Evolutionary conservation across 2,113 vertebrate genomes (phyloP).

Genomic region (Calcarius ornatus): DNA sequence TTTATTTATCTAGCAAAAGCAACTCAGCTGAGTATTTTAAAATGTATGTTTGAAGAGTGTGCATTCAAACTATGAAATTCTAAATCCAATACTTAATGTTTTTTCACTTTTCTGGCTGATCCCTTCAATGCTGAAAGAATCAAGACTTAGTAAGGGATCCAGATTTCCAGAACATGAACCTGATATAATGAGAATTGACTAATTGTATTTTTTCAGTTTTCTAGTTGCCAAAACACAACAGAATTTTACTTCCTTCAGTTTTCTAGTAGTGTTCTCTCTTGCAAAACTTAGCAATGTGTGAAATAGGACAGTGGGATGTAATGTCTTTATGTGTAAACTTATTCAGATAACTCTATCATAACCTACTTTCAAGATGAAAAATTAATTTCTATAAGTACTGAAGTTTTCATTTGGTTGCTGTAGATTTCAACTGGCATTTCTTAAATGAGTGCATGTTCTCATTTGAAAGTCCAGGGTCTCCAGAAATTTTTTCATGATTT

Average conservation of each 20-base stretch:
- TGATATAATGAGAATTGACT: neutral
- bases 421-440: neutral
- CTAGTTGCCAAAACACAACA: neutral
- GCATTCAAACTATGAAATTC: neutral
- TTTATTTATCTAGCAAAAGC: neutral
- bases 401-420: neutral
- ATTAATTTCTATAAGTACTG: neutral
- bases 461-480: neutral
- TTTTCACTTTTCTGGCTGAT: constrained; percentile 73
- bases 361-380: constrained; percentile 35
- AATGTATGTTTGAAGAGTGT: neutral
- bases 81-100: constrained; percentile 48
- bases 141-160: constrained; percentile 73
- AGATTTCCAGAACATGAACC: neutral
- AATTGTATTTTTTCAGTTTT: neutral
- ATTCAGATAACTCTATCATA: neutral
- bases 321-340: neutral
- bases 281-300: neutral
- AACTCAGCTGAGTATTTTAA: neutral
- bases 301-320: neutral
- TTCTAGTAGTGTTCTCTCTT: neutral
- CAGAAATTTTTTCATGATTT: neutral
- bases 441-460: neutral
- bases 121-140: constrained; percentile 58
- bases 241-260: neutral